Evolutionary conservation across 2,888 invertebrate species (phyloP).

Genomic region (Serripes groenlandicus): DNA sequence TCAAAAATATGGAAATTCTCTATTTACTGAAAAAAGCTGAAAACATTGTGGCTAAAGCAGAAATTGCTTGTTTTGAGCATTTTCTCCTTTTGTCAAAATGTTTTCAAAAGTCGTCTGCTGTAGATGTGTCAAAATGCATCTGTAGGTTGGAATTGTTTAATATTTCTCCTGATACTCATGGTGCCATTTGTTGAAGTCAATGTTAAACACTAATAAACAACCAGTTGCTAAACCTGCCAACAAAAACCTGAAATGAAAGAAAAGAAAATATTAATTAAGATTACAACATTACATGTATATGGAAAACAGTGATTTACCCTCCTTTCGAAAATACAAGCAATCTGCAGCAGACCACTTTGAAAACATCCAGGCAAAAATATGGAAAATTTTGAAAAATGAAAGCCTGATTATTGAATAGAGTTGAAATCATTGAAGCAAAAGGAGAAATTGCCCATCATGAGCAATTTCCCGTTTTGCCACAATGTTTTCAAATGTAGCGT

Average conservation of each 20-base stretch:
- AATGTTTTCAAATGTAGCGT: no score
- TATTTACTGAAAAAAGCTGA: no score
- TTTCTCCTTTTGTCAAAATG: no score
- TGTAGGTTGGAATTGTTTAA: slow-evolving; percentile 35
- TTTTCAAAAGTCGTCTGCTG: no score
- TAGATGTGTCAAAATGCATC: no score
- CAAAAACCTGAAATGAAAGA: slow-evolving; percentile 93
- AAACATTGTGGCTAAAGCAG: no score
- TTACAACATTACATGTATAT: not conserved
- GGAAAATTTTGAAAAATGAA: no score
- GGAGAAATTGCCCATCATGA: not conserved
- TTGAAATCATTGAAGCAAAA: not conserved
- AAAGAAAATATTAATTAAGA: not conserved
- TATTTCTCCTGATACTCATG: slow-evolving; percentile 86
- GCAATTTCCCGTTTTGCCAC: not conserved
- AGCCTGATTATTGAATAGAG: not conserved
- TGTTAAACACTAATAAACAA: slow-evolving; percentile 99
- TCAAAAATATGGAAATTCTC: no score
- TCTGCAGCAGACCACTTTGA: no score
- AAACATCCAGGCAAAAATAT: no score
- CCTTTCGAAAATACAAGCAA: no score
- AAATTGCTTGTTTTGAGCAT: no score
- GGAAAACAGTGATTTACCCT: not conserved
- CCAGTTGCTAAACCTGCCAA: slow-evolving; percentile 98
- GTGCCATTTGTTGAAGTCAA: slow-evolving; percentile 95